Base-by-base conservation (phyloP, 2,797 vertebrate genomes). In the Glossophaga mutica region DNA sequence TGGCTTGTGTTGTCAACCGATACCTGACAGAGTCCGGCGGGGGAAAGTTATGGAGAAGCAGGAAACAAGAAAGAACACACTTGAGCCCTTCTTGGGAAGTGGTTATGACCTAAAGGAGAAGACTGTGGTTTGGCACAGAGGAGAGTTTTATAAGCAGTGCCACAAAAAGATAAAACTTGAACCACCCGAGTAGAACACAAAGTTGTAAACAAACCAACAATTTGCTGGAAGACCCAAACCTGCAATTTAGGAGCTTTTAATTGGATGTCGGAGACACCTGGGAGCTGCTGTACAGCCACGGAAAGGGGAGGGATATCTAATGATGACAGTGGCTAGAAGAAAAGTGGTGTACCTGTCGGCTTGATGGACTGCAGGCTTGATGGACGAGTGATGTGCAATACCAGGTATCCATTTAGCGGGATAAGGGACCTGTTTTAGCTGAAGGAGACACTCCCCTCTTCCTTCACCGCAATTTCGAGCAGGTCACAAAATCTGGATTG, bases 211-310 rank as follows among this genome's bases (percentile, higher is more conserved):
- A 93, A 78, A 24, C 70, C n/a, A 67, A 57, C 5, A 6, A 24
- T 37, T 62, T 44, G 46, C 22, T 57, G 50, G 62, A 71, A 68
- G 37, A 55, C 7, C 5, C 29, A 22, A 81, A 87, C 46, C 70
- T 81, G 32, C 67, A 73, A 21, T 9, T 74, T 24, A 29, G 81
- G 73, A 82, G 22, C 26, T 39, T 94, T 86, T 83, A n/a, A 88
- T 8, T 84, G 68, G 14, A 82, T 74, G 37, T 55, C 74, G 84
- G 39, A 59, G 94, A 32, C 82, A 78, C 6, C 39, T 90, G 50
- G 50, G 77, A 76, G 55, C 46, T 24, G 18, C 15, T 29, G 21
- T 9, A 32, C 52, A 24, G 34, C 9, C 5, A 0, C 2, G 7
- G 48, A 62, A 52, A 68, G 46, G 42, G 39, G 76, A 44, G 10